Percentiles rank a stretch among this genome's conserved stretches.
These are phyloP conservation scores for Scolopax bukidnonensis DNA, from an alignment of 2,797 vertebrate species.

Conservation along the genomic window DNA sequence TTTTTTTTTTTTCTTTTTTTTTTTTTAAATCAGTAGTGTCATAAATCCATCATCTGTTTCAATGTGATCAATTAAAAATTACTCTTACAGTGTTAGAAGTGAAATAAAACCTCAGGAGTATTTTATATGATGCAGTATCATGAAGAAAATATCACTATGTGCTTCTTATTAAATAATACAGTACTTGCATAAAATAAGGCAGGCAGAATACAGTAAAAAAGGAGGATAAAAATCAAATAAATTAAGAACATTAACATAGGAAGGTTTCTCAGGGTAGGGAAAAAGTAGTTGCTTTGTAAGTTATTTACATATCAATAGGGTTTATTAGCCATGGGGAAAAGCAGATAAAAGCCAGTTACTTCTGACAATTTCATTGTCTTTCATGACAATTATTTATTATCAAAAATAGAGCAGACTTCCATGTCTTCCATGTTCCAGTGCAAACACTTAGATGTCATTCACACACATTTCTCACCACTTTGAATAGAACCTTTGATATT, in stretches of 20 bases:
- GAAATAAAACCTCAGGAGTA: background rate
- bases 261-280: background rate
- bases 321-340: background rate
- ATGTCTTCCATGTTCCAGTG: background rate
- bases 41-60: background rate
- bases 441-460: background rate
- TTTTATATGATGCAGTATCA: background rate
- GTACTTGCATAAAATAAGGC: background rate
- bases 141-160: background rate
- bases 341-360: background rate
- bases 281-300: background rate
- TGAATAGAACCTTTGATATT: background rate
- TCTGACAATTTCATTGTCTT: background rate
- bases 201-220: background rate
- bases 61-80: background rate
- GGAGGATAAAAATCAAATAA: background rate
- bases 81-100: background rate
- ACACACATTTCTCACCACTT: background rate
- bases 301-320: background rate
- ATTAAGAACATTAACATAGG: background rate
- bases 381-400: background rate
- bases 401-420: background rate
- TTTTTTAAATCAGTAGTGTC: background rate
- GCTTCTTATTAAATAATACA: background rate
- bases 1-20: too few species aligned